Evolutionary conservation across 1,140 invertebrate species (phyloP).

Genomic region (Orchesella cincta): DNA sequence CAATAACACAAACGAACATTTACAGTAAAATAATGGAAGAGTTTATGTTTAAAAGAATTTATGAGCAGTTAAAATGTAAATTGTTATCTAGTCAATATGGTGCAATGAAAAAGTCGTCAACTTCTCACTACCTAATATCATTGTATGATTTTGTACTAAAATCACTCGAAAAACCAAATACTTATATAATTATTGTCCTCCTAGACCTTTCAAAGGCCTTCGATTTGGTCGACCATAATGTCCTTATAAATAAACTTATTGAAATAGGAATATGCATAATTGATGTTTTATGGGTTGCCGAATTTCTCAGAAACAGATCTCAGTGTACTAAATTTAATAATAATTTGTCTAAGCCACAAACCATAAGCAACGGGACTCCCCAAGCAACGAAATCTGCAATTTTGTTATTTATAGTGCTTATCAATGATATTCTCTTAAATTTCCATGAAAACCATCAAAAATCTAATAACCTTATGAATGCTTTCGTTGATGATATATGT

Average conservation of each 20-base stretch:
- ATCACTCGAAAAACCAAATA: conserved; percentile 14
- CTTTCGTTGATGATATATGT: conserved; percentile 17
- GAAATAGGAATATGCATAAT: background rate
- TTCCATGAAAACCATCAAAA: background rate
- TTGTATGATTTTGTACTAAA: conserved; percentile 8
- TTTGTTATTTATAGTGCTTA: background rate
- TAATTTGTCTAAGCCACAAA: background rate
- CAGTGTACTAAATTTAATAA: background rate
- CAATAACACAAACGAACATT: conserved; percentile 30
- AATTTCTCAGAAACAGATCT: conserved; percentile 12
- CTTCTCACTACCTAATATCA: background rate
- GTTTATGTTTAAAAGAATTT: conserved; percentile 28
- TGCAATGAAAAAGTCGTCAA: conserved; percentile 13
- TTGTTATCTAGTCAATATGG: background rate
- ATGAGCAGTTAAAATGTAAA: background rate
- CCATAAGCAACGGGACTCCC: background rate
- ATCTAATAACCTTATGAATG: background rate
- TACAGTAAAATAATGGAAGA: conserved; percentile 31
- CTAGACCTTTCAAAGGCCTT: conserved; percentile 27
- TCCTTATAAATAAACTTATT: conserved; percentile 13
- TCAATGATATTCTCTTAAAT: background rate
- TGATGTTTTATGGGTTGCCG: conserved; percentile 19
- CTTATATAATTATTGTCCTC: conserved; percentile 22
- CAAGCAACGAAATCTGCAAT: background rate
- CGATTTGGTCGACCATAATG: conserved; percentile 31